These are phyloP conservation scores for Halocynthia aurantium DNA, from an alignment of 23 tunicate species.

Conservation along the genomic window DNA sequence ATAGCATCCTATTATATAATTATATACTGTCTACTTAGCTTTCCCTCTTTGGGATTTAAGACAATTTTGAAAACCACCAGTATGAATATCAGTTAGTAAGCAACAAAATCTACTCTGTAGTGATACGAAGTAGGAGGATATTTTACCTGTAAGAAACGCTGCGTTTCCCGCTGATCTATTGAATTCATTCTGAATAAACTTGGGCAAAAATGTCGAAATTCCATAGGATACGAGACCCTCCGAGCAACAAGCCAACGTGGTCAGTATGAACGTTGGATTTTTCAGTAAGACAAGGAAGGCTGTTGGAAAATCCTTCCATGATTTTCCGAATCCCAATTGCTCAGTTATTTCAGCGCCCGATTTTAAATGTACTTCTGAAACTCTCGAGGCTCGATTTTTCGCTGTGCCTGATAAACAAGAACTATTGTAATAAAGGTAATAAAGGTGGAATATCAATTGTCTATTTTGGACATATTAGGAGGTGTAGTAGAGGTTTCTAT, in stretches of 20 bases:
- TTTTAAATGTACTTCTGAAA: conserved; percentile 41
- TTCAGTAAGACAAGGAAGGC: conserved; percentile 39
- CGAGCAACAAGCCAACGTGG: conserved; percentile 34
- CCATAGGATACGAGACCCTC: conserved; percentile 64
- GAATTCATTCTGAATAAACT: conserved; percentile 65
- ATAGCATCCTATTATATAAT: too few species aligned
- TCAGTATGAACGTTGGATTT: conserved; percentile 50
- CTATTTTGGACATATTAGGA: too few species aligned
- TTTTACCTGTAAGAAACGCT: conserved; percentile 63
- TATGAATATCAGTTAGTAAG: not conserved
- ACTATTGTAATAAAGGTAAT: not conserved
- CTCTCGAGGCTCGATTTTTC: conserved; percentile 9
- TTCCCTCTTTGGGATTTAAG: too few species aligned
- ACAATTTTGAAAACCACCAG: too few species aligned
- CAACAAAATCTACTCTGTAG: not conserved
- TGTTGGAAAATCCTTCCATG: conserved; percentile 52
- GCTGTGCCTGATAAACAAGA: conserved; percentile 29
- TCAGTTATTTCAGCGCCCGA: conserved; percentile 31
- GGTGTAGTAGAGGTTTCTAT: too few species aligned
- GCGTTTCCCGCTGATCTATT: conserved; percentile 73
- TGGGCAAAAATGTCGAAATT: conserved; percentile 75
- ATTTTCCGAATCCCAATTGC: conserved; percentile 43
- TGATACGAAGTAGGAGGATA: not conserved
- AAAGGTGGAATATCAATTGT: too few species aligned
- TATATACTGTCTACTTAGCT: too few species aligned